phyloP scores from a whole-genome alignment of 1,140 invertebrate genomes.

The Hestina assimilis region DNA sequence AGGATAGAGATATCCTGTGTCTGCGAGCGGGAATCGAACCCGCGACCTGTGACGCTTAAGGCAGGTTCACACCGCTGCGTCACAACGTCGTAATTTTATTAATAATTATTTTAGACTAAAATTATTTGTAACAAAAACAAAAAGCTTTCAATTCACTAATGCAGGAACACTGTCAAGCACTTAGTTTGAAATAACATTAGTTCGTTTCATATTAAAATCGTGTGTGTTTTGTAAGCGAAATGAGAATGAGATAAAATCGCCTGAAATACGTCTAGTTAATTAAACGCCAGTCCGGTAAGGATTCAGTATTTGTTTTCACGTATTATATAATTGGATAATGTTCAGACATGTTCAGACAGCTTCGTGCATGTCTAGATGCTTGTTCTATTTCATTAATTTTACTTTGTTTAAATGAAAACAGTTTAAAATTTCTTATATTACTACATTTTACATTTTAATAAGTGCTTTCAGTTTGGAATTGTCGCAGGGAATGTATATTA shows the following conservation, averaged over 20 bases:
- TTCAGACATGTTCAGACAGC: constrained; percentile 19
- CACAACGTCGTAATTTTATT: too few species aligned
- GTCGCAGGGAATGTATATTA: too few species aligned
- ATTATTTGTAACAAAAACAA: constrained; percentile 11
- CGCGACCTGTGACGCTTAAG: too few species aligned
- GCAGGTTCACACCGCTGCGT: too few species aligned
- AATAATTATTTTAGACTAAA: background rate
- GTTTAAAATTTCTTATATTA: too few species aligned
- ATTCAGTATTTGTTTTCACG: constrained; percentile 28
- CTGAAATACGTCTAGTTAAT: constrained; percentile 30
- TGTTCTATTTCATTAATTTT: constrained; percentile 11
- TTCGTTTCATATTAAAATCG: constrained; percentile 22
- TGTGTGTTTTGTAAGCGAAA: constrained; percentile 14
- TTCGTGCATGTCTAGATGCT: constrained; percentile 17
- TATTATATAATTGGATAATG: constrained; percentile 37
- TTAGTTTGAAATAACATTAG: constrained; percentile 19
- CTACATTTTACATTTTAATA: too few species aligned
- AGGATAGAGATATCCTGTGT: too few species aligned
- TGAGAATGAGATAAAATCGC: constrained; percentile 19
- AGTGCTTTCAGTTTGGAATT: too few species aligned
- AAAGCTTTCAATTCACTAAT: constrained; percentile 14
- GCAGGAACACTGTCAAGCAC: constrained; percentile 17
- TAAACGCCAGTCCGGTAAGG: constrained; percentile 35
- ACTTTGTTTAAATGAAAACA: constrained; percentile 4
- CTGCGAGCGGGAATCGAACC: too few species aligned